Evolutionary conservation across 2,797 vertebrate genomes (phyloP).

Genomic region (Eulemur albifrons): DNA sequence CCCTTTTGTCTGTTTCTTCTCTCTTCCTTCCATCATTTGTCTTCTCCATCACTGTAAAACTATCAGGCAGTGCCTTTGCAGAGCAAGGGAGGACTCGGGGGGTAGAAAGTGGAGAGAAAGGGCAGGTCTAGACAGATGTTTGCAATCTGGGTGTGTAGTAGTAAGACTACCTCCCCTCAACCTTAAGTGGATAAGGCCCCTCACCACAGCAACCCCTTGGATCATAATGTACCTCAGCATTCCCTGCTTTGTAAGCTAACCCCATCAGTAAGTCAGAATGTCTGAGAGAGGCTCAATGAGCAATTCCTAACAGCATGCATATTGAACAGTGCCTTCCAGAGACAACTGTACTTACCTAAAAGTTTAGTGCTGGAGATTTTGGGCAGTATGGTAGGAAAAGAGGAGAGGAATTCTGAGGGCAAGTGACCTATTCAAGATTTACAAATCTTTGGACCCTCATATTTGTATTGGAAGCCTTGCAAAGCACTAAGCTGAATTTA

Average conservation of each 20-base stretch:
- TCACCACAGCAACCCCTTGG: too few species aligned
- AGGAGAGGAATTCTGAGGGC: not conserved
- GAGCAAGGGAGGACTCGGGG: not conserved
- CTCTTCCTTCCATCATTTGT: not conserved
- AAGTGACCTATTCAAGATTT: not conserved
- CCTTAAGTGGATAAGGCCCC: fast-evolving
- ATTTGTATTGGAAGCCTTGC: not conserved
- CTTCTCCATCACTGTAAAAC: not conserved
- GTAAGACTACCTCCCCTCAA: not conserved
- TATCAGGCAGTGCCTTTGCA: not conserved
- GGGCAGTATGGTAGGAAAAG: not conserved
- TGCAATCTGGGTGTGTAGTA: not conserved
- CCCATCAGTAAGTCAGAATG: not conserved
- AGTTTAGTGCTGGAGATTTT: not conserved
- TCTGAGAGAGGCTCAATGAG: not conserved
- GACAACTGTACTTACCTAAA: not conserved
- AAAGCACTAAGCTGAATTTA: not conserved
- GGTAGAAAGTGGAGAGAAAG: not conserved
- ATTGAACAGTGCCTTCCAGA: not conserved
- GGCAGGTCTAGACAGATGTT: not conserved
- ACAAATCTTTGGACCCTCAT: not conserved
- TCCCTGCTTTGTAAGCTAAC: not conserved
- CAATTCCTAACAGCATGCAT: not conserved
- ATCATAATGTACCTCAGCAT: not conserved
- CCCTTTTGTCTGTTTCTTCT: not conserved